A percentile compares a stretch with the other conserved stretches of the same genome.
phyloP scores from a whole-genome alignment of 2,888 invertebrate genomes.

The Tipula unca region DNA sequence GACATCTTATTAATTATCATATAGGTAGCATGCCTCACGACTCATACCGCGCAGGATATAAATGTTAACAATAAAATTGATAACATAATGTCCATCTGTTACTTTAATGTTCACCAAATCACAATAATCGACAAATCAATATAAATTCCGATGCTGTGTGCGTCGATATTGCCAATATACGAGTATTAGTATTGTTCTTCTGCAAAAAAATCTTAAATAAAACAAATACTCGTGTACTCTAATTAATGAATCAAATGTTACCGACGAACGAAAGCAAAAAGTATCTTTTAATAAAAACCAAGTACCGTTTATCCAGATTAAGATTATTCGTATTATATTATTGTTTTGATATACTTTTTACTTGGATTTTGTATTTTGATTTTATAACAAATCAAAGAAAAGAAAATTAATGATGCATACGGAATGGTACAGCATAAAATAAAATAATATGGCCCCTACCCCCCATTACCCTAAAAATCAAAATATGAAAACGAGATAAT shows the following conservation, averaged over 20 bases:
- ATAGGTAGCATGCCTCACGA: too few relatives aligned
- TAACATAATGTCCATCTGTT: too few relatives aligned
- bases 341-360: neutral
- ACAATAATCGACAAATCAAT: neutral
- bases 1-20: too few relatives aligned
- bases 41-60: too few relatives aligned
- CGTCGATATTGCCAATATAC: neutral
- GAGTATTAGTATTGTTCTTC: neutral
- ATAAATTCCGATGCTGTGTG: neutral
- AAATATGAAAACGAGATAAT: neutral
- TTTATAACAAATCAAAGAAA: slow-evolving; percentile 1
- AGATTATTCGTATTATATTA: neutral
- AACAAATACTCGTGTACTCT: neutral
- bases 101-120: too few relatives aligned
- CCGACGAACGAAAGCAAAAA: neutral
- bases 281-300: neutral
- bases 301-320: neutral
- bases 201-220: neutral
- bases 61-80: neutral
- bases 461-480: neutral
- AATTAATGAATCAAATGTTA: neutral
- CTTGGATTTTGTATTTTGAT: neutral
- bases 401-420: neutral
- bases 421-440: neutral
- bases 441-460: neutral